Evolutionary conservation across 2,113 vertebrate genomes (phyloP).

Genomic region (Salvelinus alpinus): DNA sequence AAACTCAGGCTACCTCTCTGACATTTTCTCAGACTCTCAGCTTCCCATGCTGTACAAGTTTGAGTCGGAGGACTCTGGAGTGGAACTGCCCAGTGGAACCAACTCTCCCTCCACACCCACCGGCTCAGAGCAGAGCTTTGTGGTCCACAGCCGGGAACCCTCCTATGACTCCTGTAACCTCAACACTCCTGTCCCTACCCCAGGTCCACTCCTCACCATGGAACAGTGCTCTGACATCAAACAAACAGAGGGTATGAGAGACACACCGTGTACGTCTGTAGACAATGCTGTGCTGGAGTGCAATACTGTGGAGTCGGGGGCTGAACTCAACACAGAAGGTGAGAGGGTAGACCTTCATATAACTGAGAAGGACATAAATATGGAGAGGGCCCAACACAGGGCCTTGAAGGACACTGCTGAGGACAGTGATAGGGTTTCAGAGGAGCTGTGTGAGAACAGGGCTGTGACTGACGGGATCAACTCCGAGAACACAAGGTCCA

Average conservation of each 20-base stretch:
- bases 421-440: slow-evolving; percentile 29
- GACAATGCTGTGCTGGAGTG: slow-evolving; percentile 13
- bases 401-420: slow-evolving; percentile 20
- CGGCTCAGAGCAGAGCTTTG: slow-evolving; percentile 84
- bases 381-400: slow-evolving; percentile 20
- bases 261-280: neutral
- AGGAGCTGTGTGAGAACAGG: slow-evolving; percentile 26
- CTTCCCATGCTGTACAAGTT: slow-evolving; percentile 79
- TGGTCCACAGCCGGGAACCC: slow-evolving; percentile 81
- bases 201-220: slow-evolving; percentile 53
- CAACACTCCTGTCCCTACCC: slow-evolving; percentile 55
- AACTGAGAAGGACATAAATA: slow-evolving; percentile 24
- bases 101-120: slow-evolving; percentile 82
- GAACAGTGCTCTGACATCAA: slow-evolving; percentile 54
- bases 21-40: slow-evolving; percentile 62
- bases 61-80: slow-evolving; percentile 86
- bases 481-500: slow-evolving; percentile 43
- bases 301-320: slow-evolving; percentile 19
- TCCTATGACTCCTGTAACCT: slow-evolving; percentile 81
- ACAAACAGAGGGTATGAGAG: slow-evolving; percentile 33
- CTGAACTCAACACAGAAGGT: slow-evolving; percentile 15
- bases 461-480: slow-evolving; percentile 20
- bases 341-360: slow-evolving; percentile 21
- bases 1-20: slow-evolving; percentile 59
- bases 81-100: slow-evolving; percentile 82